Evolutionary conservation across 1,140 invertebrate genomes (phyloP).

Genomic region (Heliconius hermathena): DNA sequence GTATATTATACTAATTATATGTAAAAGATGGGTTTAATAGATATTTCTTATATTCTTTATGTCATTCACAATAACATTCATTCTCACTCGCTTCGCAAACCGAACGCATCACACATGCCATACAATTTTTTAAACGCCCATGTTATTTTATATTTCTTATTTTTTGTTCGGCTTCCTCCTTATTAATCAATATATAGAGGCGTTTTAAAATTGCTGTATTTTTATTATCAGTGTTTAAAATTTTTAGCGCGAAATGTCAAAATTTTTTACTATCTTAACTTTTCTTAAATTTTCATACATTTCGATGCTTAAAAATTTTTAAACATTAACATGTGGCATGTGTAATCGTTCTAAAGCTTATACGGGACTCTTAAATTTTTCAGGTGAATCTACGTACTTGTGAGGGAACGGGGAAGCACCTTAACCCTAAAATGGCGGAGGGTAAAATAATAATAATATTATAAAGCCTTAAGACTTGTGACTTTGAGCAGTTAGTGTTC

Average conservation of each 20-base stretch:
- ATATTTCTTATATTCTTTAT: slow-evolving; percentile 17
- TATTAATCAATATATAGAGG: slow-evolving; percentile 13
- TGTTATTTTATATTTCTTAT: neutral
- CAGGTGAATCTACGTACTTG: slow-evolving; percentile 82
- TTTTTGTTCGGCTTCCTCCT: neutral
- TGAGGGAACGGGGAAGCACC: slow-evolving; percentile 54
- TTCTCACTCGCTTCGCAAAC: slow-evolving; percentile 56
- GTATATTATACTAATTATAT: no score
- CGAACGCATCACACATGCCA: slow-evolving; percentile 70
- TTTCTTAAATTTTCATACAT: neutral
- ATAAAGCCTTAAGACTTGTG: slow-evolving; percentile 64
- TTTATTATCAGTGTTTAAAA: neutral
- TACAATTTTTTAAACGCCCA: slow-evolving; percentile 58
- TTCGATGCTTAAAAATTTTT: slow-evolving; percentile 4
- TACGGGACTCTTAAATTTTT: slow-evolving; percentile 73
- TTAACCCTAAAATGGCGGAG: slow-evolving; percentile 28
- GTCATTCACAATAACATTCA: slow-evolving; percentile 39
- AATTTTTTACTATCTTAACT: neutral
- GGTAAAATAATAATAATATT: slow-evolving; percentile 46
- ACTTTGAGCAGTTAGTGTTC: slow-evolving; percentile 68
- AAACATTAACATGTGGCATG: slow-evolving; percentile 32
- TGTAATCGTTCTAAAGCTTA: slow-evolving; percentile 45
- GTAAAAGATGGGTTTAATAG: slow-evolving; percentile 22
- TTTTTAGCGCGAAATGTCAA: neutral
- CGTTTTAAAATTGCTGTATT: slow-evolving; percentile 34